Conservation (phyloP, 1,140 invertebrate species). For the Zaprionus davidi region DNA sequence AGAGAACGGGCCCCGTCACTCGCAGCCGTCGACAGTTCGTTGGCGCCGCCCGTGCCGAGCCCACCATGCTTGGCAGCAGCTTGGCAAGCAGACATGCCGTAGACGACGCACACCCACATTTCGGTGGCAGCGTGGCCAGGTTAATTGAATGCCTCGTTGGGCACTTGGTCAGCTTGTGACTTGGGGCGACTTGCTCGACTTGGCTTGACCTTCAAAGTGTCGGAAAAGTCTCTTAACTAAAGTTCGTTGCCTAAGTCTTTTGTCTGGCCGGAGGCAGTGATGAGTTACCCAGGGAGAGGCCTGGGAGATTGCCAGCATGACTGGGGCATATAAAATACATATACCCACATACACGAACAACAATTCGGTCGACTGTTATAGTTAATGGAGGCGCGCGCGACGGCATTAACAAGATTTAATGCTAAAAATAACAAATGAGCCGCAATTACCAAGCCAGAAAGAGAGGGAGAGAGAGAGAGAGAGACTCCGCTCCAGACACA, state of each 20-base stretch:
- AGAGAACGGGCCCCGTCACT: slow-evolving; percentile 34
- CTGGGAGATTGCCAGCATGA: slow-evolving; percentile 51
- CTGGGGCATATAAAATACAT: slow-evolving; percentile 51
- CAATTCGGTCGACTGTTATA: slow-evolving; percentile 45
- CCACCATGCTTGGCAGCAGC: slow-evolving; percentile 47
- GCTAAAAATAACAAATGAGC: slow-evolving; percentile 80
- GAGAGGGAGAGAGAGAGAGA: neutral
- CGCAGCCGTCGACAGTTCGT: slow-evolving; percentile 41
- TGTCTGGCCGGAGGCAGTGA: slow-evolving; percentile 51
- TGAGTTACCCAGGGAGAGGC: slow-evolving; percentile 32
- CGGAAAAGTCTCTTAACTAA: slow-evolving; percentile 38
- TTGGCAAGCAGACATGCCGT: slow-evolving; percentile 16
- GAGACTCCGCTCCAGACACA: slow-evolving; percentile 14
- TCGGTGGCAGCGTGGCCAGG: slow-evolving; percentile 9
- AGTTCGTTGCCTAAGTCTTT: slow-evolving; percentile 81
- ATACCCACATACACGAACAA: slow-evolving; percentile 27
- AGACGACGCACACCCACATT: slow-evolving; percentile 20
- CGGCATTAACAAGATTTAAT: slow-evolving; percentile 55
- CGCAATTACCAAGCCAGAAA: slow-evolving; percentile 58
- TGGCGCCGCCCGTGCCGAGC: slow-evolving; percentile 62
- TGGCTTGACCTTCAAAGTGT: slow-evolving; percentile 45
- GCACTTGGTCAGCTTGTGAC: slow-evolving; percentile 13
- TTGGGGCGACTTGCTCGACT: neutral
- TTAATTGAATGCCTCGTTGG: slow-evolving; percentile 35
- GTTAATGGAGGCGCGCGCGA: slow-evolving; percentile 48